phyloP scores from a whole-genome alignment of 2,113 vertebrate species.

The Rousettus leschenaultii region DNA sequence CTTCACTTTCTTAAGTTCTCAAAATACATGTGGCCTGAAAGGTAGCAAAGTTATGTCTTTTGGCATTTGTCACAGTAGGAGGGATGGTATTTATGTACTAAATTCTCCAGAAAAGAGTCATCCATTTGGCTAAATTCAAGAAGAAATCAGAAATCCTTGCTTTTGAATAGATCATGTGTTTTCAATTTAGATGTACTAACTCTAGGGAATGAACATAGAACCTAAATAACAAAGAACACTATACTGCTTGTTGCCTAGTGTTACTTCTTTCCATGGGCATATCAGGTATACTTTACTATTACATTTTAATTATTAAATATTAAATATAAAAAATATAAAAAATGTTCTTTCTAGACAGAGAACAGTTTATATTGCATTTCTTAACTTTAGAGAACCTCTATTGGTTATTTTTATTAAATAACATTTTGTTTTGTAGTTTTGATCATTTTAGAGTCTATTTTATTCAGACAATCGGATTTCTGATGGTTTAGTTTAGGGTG shows the following conservation, averaged over 20 bases:
- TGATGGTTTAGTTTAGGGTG: neutral
- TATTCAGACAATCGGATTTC: neutral
- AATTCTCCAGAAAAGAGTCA: neutral
- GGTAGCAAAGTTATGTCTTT: neutral
- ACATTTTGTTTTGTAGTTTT: neutral
- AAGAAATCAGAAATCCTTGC: neutral
- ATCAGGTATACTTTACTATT: neutral
- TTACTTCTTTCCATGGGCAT: neutral
- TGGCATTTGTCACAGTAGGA: neutral
- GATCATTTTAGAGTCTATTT: neutral
- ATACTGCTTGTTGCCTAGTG: neutral
- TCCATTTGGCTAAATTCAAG: neutral
- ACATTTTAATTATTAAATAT: neutral
- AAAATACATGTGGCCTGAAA: neutral
- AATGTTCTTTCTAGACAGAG: neutral
- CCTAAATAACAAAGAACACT: neutral
- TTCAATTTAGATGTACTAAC: neutral
- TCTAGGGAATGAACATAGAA: neutral
- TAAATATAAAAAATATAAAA: neutral
- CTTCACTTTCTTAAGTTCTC: neutral
- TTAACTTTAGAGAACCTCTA: neutral
- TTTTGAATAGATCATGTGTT: neutral
- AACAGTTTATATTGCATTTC: neutral
- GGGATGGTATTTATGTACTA: neutral
- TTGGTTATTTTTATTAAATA: neutral